Base-by-base conservation (phyloP, 2,888 invertebrate genomes). In the Agrochola circellaris region DNA sequence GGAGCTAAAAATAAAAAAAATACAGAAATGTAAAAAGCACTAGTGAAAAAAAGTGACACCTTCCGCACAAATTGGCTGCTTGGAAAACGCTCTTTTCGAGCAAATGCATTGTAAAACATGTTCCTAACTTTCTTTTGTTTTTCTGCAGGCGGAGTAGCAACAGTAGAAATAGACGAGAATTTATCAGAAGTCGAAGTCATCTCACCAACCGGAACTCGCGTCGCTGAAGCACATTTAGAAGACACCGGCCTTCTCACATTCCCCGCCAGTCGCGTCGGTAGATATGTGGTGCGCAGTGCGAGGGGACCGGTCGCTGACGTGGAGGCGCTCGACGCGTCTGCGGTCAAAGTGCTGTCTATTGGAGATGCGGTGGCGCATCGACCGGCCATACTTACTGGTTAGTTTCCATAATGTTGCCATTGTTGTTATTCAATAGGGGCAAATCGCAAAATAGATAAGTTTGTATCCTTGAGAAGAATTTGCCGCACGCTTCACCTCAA, bases 331-430 rank as follows among this genome's bases (percentile, higher is more conserved):
- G 98, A 99, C 92, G 98, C 98, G 0, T 95, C 97, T 0, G 97
- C 98, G 73, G 98, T 98, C 13, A 97, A 98, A 88, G 97, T 98
- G 64, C 96, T 97, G 77, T 98, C 98, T 75, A 97, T 98, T 70
- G 97, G 98, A 0, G 98, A 99, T 90, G 96, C 98, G 0, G 97
- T 98, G 61, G 98, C 98, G 75, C 98, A 98, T 93, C 97, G 98
- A 75, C 98, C 99, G 1, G 98, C 98, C 26, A 98, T 98, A 79
- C 97, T 99, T 81, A 98, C 98, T 89, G 97, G 73, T 61, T 5
- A 61, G 61, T 60, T 30, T 30, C 7, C 15, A 15, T 56, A n/a
- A 26, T 15, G n/a, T 26, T 56, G n/a, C 13, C 5, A n/a, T n/a
- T n/a, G n/a, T n/a, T n/a, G n/a, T 0, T 38, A 3, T 1, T n/a